These are phyloP conservation scores for Diplodus puntazzo DNA, from an alignment of 2,797 vertebrate genomes.

Conservation along the genomic window DNA sequence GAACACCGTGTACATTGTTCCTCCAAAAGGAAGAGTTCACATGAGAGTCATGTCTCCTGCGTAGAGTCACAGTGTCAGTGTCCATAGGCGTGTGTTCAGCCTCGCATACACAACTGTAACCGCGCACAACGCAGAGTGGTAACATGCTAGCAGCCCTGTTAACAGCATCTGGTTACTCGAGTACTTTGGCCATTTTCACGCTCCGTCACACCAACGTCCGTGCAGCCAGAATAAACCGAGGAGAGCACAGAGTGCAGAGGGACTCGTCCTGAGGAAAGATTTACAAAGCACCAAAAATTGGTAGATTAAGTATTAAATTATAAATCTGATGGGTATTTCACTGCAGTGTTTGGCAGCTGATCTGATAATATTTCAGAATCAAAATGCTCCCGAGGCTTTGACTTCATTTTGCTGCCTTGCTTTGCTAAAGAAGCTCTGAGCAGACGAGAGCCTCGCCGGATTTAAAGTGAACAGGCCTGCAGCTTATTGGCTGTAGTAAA, in stretches of 20 bases:
- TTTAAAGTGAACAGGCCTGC: constrained; percentile 51
- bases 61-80: constrained; percentile 44
- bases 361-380: constrained; percentile 38
- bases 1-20: constrained; percentile 53
- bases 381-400: constrained; percentile 21
- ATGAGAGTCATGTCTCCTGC: constrained; percentile 43
- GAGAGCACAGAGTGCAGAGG: constrained; percentile 19
- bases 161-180: constrained; percentile 59
- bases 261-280: constrained; percentile 16
- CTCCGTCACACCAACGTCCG: constrained; percentile 48
- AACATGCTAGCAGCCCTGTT: constrained; percentile 52
- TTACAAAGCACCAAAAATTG: constrained; percentile 18
- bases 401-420: constrained; percentile 44
- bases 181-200: constrained; percentile 61
- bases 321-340: constrained; percentile 42
- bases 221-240: constrained; percentile 39
- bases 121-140: constrained; percentile 28
- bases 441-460: constrained; percentile 47
- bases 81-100: constrained; percentile 48
- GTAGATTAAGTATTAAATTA: constrained; percentile 32
- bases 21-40: constrained; percentile 49
- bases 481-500: constrained; percentile 67
- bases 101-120: constrained; percentile 31
- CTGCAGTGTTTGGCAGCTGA: constrained; percentile 36
- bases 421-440: constrained; percentile 38